These are phyloP conservation scores for Bathynomus jamesi DNA, from an alignment of 1,140 invertebrate species.

Conservation along the genomic window DNA sequence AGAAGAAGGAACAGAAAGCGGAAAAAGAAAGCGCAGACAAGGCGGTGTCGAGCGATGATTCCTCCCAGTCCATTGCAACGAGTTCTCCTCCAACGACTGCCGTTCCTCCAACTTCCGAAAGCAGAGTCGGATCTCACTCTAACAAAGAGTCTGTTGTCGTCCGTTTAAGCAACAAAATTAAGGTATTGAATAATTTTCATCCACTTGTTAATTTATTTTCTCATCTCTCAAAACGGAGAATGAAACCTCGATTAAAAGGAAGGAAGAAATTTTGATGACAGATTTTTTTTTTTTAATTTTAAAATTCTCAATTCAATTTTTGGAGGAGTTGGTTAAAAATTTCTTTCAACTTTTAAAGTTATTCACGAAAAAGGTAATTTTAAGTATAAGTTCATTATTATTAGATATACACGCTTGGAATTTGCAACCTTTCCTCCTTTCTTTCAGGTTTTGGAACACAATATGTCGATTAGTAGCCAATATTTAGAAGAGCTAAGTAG, in stretches of 20 bases:
- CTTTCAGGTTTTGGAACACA: conserved; percentile 76
- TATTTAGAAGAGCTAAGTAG: conserved; percentile 91
- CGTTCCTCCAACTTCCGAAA: conserved; percentile 20
- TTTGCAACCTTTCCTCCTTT: no score
- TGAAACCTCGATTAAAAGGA: background rate
- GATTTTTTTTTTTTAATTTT: background rate
- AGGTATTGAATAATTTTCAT: conserved; percentile 50
- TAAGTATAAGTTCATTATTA: no score
- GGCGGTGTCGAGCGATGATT: conserved; percentile 9
- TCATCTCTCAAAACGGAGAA: background rate
- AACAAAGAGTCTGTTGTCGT: conserved; percentile 94
- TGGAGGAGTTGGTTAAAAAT: background rate
- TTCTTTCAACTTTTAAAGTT: background rate
- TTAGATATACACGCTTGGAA: no score
- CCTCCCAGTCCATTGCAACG: background rate
- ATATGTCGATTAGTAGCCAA: conserved; percentile 90
- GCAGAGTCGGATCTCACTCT: conserved; percentile 42
- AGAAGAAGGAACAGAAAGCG: conserved; percentile 9
- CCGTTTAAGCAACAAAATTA: conserved; percentile 87
- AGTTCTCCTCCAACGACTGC: conserved; percentile 13
- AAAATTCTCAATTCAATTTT: background rate
- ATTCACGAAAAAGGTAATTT: background rate
- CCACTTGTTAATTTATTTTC: background rate
- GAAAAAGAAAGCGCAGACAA: conserved; percentile 8
- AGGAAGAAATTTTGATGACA: background rate